These are phyloP conservation scores for Pagrus major DNA, from an alignment of 2,113 vertebrate species.

Conservation along the genomic window DNA sequence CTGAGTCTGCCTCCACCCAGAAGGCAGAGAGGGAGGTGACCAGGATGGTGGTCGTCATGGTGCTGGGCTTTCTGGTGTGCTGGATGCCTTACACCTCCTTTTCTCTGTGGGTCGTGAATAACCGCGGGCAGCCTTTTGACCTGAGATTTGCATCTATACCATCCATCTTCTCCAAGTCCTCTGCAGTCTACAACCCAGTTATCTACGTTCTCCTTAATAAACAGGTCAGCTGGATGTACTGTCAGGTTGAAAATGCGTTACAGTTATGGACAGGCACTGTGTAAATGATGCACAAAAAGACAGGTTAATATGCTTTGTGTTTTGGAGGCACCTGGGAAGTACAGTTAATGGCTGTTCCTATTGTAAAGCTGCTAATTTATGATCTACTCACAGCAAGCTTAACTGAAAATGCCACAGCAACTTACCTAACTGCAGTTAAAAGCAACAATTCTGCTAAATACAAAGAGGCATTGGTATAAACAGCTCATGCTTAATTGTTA, in stretches of 20 bases:
- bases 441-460: background rate
- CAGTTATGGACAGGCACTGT: background rate
- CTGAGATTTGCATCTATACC: slow-evolving; percentile 76
- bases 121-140: slow-evolving; percentile 77
- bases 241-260: background rate
- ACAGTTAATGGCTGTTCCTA: background rate
- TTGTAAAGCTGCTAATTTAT: background rate
- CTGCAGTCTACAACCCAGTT: slow-evolving; percentile 82
- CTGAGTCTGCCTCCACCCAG: slow-evolving; percentile 83
- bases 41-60: slow-evolving; percentile 85
- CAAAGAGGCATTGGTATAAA: background rate
- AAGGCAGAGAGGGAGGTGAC: slow-evolving; percentile 84
- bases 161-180: slow-evolving; percentile 80
- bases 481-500: background rate
- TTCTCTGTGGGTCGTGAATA: slow-evolving; percentile 76
- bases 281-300: background rate
- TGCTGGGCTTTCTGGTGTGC: slow-evolving; percentile 81
- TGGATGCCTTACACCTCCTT: slow-evolving; percentile 82
- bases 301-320: background rate
- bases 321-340: background rate
- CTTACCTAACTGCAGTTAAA: background rate
- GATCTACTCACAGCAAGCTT: background rate
- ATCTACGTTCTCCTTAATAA: slow-evolving; percentile 85
- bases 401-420: background rate
- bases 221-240: slow-evolving; percentile 64